A percentile compares a stretch with the other conserved stretches of the same genome.
Conservation (phyloP, 2,888 invertebrate genomes). For the Leptarthrus brevirostris region DNA sequence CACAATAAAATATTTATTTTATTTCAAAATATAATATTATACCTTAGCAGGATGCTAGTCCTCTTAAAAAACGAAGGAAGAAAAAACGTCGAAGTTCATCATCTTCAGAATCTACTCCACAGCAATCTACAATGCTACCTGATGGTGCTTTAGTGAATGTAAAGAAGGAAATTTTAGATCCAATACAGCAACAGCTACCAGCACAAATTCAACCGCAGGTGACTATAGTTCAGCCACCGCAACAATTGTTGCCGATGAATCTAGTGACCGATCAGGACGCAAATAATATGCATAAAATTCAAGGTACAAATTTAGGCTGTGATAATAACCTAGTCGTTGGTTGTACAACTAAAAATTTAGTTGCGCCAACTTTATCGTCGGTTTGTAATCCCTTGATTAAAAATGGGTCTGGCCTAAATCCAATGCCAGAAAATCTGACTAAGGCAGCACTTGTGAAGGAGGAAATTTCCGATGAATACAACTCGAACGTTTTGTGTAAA, state of each 20-base stretch:
- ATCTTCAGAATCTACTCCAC: conserved; percentile 62
- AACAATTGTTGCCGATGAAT: conserved; percentile 65
- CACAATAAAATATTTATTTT: background rate
- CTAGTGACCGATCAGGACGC: conserved; percentile 59
- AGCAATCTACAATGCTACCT: conserved; percentile 40
- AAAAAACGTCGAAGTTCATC: conserved; percentile 66
- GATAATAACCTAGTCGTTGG: conserved; percentile 55
- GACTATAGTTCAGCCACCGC: conserved; percentile 55
- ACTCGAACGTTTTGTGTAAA: conserved; percentile 65
- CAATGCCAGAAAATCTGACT: conserved; percentile 62
- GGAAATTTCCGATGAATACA: conserved; percentile 63
- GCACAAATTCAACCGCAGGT: conserved; percentile 37
- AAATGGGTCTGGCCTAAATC: conserved; percentile 29
- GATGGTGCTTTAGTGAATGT: conserved; percentile 49
- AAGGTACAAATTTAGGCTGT: conserved; percentile 56
- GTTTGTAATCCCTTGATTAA: conserved; percentile 38
- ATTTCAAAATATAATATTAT: background rate
- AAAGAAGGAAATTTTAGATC: conserved; percentile 49
- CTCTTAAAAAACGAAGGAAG: conserved; percentile 66
- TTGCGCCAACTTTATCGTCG: conserved; percentile 51
- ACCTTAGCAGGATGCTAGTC: conserved; percentile 62
- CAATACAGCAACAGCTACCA: conserved; percentile 31
- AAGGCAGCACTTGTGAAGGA: conserved; percentile 62
- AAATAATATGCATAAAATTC: conserved; percentile 54
- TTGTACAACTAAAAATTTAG: conserved; percentile 51